Base-by-base conservation (phyloP, 1,140 invertebrate species). In the Caerostris extrusa region DNA sequence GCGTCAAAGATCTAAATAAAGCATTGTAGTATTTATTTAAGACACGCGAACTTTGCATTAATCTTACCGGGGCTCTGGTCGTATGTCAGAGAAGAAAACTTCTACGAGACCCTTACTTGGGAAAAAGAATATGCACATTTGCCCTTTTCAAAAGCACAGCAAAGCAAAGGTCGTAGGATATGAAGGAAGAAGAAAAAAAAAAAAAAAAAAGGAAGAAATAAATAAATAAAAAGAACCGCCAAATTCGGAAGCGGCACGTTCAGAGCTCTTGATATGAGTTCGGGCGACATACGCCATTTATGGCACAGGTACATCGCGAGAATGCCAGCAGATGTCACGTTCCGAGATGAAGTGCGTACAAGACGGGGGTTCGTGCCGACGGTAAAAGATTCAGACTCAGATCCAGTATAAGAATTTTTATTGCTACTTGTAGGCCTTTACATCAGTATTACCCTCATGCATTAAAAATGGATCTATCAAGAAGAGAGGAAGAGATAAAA, bases 391-490 rank as follows among this genome's bases (percentile, higher is more conserved):
- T 77, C 71, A 8, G 3, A 77, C 19, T 77, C 71, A 50, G 71
- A 77, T 77, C 71, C 71, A 12, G 12, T 34, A 77, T 34, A 77
- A 12, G 71, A 77, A 77, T 77, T 77, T 77, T 77, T 77, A 77
- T 77, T 77, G 71, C 71, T 77, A 77, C 71, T 77, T 77, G 71
- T 77, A 77, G 71, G 53, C 71, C 71, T 77, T 77, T 53, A 53
- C 50, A 77, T 77, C 71, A 77, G 71, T 77, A 77, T 77, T 77
- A 77, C 71, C 71, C 14, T 10, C 71, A 77, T 77, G 71, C 71
- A 77, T 77, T 77, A 77, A 77, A 77, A 77, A 50, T 77, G 53
- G 71, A 77, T 77, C 71, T 77, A 77, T 77, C 71, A 77, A 77
- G 71, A 77, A 50, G 50, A 50, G 34, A 50, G 71, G 71, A 50